phyloP scores from a whole-genome alignment of 2,888 invertebrate genomes.

The Mimachlamys varia region DNA sequence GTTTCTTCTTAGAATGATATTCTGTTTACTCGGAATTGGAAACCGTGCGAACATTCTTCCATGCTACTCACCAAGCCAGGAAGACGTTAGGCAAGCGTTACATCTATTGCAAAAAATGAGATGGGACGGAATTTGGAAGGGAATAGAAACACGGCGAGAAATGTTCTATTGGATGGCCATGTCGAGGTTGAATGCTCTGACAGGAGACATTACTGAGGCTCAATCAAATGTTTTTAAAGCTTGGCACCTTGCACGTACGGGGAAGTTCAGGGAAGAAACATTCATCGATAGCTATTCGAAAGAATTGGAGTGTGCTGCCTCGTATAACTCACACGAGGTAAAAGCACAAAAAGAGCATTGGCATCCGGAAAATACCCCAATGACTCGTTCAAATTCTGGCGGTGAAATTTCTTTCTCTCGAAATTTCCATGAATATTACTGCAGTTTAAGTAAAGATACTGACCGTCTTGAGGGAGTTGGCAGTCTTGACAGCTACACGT shows the following conservation, averaged over 20 bases:
- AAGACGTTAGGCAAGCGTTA: conserved; percentile 47
- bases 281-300: conserved; percentile 43
- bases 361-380: neutral
- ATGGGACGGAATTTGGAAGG: conserved; percentile 50
- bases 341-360: neutral
- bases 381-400: neutral
- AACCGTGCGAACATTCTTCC: conserved; percentile 56
- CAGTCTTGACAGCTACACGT: too few species aligned
- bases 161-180: conserved; percentile 61
- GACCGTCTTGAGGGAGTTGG: neutral
- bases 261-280: conserved; percentile 56
- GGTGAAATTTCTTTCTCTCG: neutral
- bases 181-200: conserved; percentile 50
- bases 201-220: conserved; percentile 31
- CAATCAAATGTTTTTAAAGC: conserved; percentile 44
- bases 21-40: conserved; percentile 60
- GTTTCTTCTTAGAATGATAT: conserved; percentile 61
- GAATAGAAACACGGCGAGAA: conserved; percentile 56
- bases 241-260: conserved; percentile 47
- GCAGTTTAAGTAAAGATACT: neutral
- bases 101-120: conserved; percentile 49
- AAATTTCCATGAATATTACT: neutral
- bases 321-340: neutral
- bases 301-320: neutral
- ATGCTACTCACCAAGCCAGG: conserved; percentile 41